These are phyloP conservation scores for Drosophila mimica DNA, from an alignment of 2,888 invertebrate genomes.

Conservation along the genomic window DNA sequence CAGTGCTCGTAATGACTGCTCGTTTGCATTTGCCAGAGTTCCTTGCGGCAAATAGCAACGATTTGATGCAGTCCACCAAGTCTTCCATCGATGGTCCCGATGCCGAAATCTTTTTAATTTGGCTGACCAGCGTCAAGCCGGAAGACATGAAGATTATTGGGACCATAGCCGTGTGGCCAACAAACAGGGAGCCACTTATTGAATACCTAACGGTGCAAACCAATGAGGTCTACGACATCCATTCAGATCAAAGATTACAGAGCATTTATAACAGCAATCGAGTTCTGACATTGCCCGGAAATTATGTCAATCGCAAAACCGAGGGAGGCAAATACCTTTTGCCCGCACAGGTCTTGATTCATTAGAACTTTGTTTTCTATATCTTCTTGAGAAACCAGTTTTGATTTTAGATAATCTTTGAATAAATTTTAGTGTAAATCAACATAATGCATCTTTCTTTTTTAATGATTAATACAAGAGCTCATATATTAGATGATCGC, in stretches of 20 bases:
- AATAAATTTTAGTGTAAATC: constrained; percentile 12
- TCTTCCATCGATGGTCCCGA: background rate
- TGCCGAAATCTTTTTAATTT: constrained; percentile 71
- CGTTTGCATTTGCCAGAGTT: constrained; percentile 64
- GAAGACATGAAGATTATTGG: constrained; percentile 62
- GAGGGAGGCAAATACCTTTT: constrained; percentile 72
- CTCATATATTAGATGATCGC: background rate
- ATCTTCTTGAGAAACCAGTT: constrained; percentile 5
- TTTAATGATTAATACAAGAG: background rate
- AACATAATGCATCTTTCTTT: background rate
- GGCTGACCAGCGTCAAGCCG: constrained; percentile 78
- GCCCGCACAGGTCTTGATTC: constrained; percentile 57
- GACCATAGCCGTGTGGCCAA: constrained; percentile 76
- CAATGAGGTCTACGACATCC: constrained; percentile 75
- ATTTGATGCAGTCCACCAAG: background rate
- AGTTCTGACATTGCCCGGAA: constrained; percentile 66
- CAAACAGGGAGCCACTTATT: constrained; percentile 46
- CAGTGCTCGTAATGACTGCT: constrained; percentile 80
- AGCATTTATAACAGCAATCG: constrained; percentile 69
- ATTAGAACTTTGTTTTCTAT: constrained; percentile 17
- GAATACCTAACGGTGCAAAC: constrained; percentile 73
- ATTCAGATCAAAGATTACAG: constrained; percentile 55
- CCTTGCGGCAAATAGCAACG: constrained; percentile 10
- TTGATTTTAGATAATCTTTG: constrained; percentile 7
- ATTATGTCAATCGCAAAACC: constrained; percentile 66